Conservation (phyloP, 1,140 invertebrate species). For the Pachyrhynchus sulphureomaculatus region DNA sequence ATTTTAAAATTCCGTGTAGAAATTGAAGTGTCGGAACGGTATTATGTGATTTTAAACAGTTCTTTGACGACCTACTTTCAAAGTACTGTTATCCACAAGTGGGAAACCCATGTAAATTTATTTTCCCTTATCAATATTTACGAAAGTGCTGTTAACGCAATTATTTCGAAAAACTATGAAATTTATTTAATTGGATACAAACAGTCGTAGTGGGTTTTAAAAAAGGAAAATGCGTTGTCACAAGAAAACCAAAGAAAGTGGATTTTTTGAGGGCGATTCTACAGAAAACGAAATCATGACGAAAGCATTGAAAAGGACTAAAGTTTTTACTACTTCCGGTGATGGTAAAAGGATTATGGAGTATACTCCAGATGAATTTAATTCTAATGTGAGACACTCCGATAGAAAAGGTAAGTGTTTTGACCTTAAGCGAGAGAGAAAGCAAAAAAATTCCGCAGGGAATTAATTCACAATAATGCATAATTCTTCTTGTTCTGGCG, state of each 20-base stretch:
- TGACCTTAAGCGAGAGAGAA: neutral
- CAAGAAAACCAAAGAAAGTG: constrained; percentile 53
- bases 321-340: constrained; percentile 46
- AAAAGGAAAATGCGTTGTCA: constrained; percentile 48
- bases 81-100: constrained; percentile 29
- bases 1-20: neutral
- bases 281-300: constrained; percentile 49
- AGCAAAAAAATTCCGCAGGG: too few species aligned
- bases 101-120: constrained; percentile 2
- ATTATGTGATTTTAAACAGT: constrained; percentile 21
- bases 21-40: neutral
- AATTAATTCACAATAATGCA: too few species aligned
- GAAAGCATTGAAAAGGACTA: constrained; percentile 50
- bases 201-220: neutral
- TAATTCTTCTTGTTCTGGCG: too few species aligned
- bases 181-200: neutral
- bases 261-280: constrained; percentile 51
- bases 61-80: constrained; percentile 35
- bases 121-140: constrained; percentile 6
- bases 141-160: neutral
- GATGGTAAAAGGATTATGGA: constrained; percentile 44
- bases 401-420: constrained; percentile 42
- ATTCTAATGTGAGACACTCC: constrained; percentile 40
- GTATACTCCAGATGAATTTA: constrained; percentile 45
- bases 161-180: neutral